Evolutionary conservation across 2,888 invertebrate genomes (phyloP).

Genomic region (Stenodema calcarata): DNA sequence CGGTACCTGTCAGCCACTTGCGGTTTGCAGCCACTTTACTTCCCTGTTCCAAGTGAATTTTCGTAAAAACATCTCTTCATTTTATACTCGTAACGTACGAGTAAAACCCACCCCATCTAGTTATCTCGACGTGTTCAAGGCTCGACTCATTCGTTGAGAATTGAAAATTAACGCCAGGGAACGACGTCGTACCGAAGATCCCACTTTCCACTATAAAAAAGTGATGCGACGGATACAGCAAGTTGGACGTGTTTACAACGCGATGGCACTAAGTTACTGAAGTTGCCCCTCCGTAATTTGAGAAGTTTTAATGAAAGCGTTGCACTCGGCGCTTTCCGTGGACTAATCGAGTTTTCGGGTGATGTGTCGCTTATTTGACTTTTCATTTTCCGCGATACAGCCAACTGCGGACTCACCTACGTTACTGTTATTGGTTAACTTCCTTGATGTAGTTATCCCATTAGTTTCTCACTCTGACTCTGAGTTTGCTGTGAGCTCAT

Average conservation of each 20-base stretch:
- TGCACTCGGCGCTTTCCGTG: neutral
- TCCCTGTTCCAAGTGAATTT: too few relatives aligned
- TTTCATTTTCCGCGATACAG: neutral
- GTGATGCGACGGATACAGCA: too few relatives aligned
- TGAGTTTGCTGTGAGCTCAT: neutral
- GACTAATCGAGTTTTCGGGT: neutral
- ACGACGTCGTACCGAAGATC: too few relatives aligned
- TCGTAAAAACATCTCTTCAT: too few relatives aligned
- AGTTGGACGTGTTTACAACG: neutral
- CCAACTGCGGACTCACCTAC: neutral
- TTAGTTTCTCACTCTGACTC: neutral
- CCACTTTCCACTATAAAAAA: too few relatives aligned
- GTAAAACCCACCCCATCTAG: too few relatives aligned
- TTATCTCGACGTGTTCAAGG: too few relatives aligned
- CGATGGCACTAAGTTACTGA: neutral
- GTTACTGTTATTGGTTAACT: neutral
- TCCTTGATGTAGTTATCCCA: neutral
- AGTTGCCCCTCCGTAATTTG: neutral
- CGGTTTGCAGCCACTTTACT: too few relatives aligned
- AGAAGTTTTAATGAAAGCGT: neutral
- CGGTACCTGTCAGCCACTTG: too few relatives aligned
- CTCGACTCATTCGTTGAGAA: too few relatives aligned
- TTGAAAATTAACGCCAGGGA: too few relatives aligned
- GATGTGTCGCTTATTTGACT: neutral
- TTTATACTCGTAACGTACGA: too few relatives aligned